Evolutionary conservation across 2,888 invertebrate genomes (phyloP), one percentile per base, ranked within the genome.

Genomic region (Prenolepis imparis): DNA sequence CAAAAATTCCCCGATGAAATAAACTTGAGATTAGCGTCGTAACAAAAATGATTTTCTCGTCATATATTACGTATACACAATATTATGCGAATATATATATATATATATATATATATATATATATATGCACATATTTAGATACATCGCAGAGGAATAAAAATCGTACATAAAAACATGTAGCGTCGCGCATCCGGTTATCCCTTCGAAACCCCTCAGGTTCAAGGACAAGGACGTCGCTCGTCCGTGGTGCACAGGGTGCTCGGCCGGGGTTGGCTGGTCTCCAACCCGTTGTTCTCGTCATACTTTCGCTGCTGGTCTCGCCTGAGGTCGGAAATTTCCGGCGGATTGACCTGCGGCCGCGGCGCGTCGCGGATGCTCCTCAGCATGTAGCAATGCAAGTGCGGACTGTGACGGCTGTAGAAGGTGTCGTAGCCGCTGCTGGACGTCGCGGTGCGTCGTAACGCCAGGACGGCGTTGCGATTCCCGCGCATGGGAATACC

Each of bases 401-500:
- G 94, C 61, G 92, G 92, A 85, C 93, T 93, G 90, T 94, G 92
- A 8, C 89, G 88, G 81, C 88, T 91, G 86, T 89, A 90, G 83
- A 92, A 93, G 85, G 93, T 93, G 89, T 93, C 93, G 91, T 93
- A 94, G 70, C 93, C 92, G 91, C 93, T 93, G 89, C 93, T 93
- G 83, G 92, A 90, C 3, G 93, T 92, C 21, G 86, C 86, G 67
- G 90, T 92, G 39, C 91, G 92, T 63, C 84, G 85, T 0, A 89
- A 85, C 0, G 85, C 86, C 36, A 87, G 52, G 9, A 89, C 85
- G 3, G 86, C 86, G 36, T 84, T 87, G 36, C 87, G 85, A 0
- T 84, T 72, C 5, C 81, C 78, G n/a, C 48, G 48, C n/a, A 88
- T 70, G 6, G 86, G 86, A 0, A 86, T 70, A 0, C 86, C 86